Evolutionary conservation across 2,113 vertebrate species (phyloP).

Genomic region (Sinocyclocheilus maitianheensis): DNA sequence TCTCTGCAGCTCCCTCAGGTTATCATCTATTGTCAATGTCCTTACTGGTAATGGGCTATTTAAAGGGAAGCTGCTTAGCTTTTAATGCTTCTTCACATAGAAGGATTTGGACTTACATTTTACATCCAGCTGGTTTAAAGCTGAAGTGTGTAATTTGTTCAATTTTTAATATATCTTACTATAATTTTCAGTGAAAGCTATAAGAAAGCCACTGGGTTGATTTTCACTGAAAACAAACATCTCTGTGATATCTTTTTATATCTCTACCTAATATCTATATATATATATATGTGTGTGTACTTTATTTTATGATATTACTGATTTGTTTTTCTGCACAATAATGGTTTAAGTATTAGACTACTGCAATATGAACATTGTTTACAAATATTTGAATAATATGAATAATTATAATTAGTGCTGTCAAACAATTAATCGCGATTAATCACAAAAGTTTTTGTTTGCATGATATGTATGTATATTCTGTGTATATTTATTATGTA

Average conservation of each 20-base stretch:
- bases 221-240: not conserved
- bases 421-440: no score
- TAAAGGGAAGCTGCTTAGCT: constrained; percentile 7
- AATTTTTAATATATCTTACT: not conserved
- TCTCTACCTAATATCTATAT: not conserved
- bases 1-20: constrained; percentile 24
- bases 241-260: not conserved
- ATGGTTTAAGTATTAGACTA: not conserved
- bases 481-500: no score
- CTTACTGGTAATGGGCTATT: constrained; percentile 44
- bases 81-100: not conserved
- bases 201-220: not conserved
- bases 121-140: not conserved
- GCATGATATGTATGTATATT: no score
- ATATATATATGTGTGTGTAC: no score
- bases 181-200: not conserved
- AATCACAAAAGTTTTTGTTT: no score
- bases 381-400: not conserved
- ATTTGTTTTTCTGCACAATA: not conserved
- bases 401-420: not conserved
- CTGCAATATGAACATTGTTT: not conserved
- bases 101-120: not conserved
- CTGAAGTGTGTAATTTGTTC: not conserved
- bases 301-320: no score
- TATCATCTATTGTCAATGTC: constrained; percentile 53